Evolutionary conservation across 1,140 invertebrate genomes (phyloP).

Genomic region (Aphidius ervi): DNA sequence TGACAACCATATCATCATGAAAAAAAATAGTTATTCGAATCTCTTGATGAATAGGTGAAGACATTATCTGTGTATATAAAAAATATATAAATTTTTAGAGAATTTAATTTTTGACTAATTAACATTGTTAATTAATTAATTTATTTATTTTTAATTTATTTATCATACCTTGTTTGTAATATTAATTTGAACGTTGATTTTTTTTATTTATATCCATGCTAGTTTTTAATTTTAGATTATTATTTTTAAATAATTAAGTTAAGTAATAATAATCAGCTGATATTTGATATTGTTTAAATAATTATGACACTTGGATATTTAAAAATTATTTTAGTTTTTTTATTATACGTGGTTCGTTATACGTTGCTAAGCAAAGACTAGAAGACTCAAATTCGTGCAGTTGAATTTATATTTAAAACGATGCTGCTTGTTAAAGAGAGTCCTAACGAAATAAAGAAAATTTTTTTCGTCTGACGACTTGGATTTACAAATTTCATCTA

Average conservation of each 20-base stretch:
- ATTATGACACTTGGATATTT: too few relatives aligned
- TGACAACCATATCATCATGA: slow-evolving; percentile 39
- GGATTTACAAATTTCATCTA: slow-evolving; percentile 22
- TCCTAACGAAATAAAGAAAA: background rate
- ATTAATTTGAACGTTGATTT: too few relatives aligned
- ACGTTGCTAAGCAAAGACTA: slow-evolving; percentile 47
- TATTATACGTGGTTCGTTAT: slow-evolving; percentile 29
- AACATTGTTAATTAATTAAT: background rate
- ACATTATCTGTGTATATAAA: slow-evolving; percentile 30
- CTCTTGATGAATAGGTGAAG: slow-evolving; percentile 38
- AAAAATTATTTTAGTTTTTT: too few relatives aligned
- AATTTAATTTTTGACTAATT: background rate
- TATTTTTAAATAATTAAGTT: too few relatives aligned
- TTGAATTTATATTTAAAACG: slow-evolving; percentile 50
- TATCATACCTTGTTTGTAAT: background rate
- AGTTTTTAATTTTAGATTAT: too few relatives aligned
- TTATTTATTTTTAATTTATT: background rate
- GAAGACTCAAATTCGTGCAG: slow-evolving; percentile 37
- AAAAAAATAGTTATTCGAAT: slow-evolving; percentile 47
- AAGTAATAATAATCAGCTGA: too few relatives aligned
- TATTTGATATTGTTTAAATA: too few relatives aligned
- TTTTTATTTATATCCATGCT: too few relatives aligned
- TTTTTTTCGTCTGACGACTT: slow-evolving; percentile 1
- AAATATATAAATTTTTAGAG: too few relatives aligned
- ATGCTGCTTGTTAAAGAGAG: background rate